Conservation (phyloP, 2,797 vertebrate genomes). For the Halcyon chelicuti region DNA sequence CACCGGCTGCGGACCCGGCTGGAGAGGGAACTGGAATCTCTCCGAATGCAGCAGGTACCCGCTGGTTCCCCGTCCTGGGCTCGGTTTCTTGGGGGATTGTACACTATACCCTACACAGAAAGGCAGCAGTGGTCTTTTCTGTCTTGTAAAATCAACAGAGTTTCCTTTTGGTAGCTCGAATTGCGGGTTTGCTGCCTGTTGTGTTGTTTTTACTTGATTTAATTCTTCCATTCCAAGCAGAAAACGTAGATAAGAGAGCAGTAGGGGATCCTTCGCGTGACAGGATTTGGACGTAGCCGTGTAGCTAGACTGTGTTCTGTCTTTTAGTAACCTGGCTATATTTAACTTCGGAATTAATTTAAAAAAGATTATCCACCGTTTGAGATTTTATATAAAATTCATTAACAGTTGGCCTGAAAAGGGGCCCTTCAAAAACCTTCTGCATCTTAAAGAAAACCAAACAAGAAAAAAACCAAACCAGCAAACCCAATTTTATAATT, state of each 20-base stretch:
- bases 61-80: neutral
- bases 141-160: neutral
- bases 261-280: neutral
- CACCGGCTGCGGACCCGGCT: conserved; percentile 92
- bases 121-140: neutral
- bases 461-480: neutral
- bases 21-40: conserved; percentile 94
- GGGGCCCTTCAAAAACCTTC: neutral
- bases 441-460: neutral
- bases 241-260: neutral
- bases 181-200: neutral
- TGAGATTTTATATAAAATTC: neutral
- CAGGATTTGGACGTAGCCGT: neutral
- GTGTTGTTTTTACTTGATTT: neutral
- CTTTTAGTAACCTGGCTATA: neutral
- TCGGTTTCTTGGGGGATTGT: neutral
- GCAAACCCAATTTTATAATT: neutral
- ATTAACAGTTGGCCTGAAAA: neutral
- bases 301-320: neutral
- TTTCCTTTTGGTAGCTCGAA: neutral
- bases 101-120: too few relatives aligned
- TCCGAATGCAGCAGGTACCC: conserved; percentile 95
- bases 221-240: neutral
- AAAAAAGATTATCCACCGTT: neutral
- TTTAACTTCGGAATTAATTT: neutral